Base-by-base conservation (phyloP, 2,113 vertebrate genomes). In the Seriola quinqueradiata region DNA sequence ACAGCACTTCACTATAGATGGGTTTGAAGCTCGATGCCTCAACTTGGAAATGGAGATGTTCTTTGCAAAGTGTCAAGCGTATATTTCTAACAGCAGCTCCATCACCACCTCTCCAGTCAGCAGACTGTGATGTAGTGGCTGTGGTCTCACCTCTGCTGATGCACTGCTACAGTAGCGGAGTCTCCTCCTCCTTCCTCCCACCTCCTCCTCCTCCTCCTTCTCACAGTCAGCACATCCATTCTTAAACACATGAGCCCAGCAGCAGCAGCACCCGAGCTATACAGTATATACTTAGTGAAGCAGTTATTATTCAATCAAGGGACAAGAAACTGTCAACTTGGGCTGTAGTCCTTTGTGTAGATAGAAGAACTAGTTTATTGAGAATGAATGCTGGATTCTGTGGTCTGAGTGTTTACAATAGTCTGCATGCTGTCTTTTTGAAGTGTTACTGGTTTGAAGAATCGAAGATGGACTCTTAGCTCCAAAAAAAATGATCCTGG, bases 161-260 rank as follows among this genome's bases (percentile, higher is more conserved):
- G 92, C 92, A 90, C 87, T 82, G 89, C 89, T 92, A 88, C 92
- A 91, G 83, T 60, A 89, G 86, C 81, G 73, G 36, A 69, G 65
- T 75, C 79, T 71, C 79, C 86, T 76, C 81, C 76, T 77, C 46
- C 55, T 44, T 28, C 28, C 28, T 28, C 28, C 40, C 46, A 23
- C 77, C 79, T 40, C 38, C 21, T 14, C 76, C 76, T 54, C 75
- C 69, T 23, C 32, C 58, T 28, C 60, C 78, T 83, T 44, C 76
- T 82, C 73, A 75, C 78, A 88, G 87, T 92, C 88, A 91, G 87
- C 89, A 88, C 87, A 90, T 91, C 82, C 90, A 92, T 90, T 88
- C 87, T 86, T 87, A 87, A 93, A 91, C 82, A 87, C 75, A 89
- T 32, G 67, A 87, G 85, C 83, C 66, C 75, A 71, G 82, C 69